These are phyloP conservation scores for Pipistrellus pipistrellus DNA, from an alignment of 2,797 vertebrate species.

Conservation along the genomic window DNA sequence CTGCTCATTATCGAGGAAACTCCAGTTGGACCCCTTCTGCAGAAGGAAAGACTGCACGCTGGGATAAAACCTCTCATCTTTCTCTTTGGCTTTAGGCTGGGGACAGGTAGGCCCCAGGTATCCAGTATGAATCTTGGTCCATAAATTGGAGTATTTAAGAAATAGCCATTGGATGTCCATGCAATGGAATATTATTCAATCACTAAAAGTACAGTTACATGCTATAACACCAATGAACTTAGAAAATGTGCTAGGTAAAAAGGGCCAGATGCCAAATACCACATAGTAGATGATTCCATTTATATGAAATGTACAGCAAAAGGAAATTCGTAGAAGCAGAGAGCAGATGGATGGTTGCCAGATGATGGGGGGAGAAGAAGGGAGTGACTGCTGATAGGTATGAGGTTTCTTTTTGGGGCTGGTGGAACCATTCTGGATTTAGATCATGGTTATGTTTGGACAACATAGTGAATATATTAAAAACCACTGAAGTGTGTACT, in stretches of 20 bases:
- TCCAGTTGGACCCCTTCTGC: background rate
- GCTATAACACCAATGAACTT: background rate
- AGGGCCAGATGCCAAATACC: background rate
- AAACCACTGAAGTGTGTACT: background rate
- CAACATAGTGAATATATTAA: no score
- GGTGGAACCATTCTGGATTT: background rate
- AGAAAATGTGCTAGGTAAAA: background rate
- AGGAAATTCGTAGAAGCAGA: background rate
- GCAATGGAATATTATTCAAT: background rate
- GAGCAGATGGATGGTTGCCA: background rate
- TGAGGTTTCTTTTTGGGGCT: background rate
- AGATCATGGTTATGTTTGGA: background rate
- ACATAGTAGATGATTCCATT: background rate
- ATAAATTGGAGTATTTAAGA: conserved; percentile 33
- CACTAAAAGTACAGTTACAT: background rate
- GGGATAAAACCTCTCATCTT: background rate
- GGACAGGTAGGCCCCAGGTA: background rate
- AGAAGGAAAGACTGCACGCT: background rate
- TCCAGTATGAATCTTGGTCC: background rate
- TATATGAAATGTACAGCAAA: background rate
- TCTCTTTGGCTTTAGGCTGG: background rate
- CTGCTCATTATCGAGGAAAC: background rate
- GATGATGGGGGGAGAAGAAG: background rate
- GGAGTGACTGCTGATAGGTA: background rate
- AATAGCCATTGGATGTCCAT: background rate